Base-by-base conservation (phyloP, 1,140 invertebrate species). In the Magallana gigas region DNA sequence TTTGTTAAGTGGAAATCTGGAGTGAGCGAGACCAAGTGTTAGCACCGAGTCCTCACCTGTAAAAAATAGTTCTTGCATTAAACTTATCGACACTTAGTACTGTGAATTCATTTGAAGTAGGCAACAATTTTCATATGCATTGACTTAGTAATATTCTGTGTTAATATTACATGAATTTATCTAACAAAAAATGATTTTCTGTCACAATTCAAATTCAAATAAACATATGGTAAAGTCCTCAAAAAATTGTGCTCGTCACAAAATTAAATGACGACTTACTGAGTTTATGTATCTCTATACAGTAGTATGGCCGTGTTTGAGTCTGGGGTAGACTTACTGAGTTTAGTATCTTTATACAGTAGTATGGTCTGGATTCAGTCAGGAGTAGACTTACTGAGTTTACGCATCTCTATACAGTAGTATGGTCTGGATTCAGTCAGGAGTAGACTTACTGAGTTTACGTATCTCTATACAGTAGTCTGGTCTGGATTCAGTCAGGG, bases 21-120 rank as follows among this genome's bases (percentile, higher is more conserved):
- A 58, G n/a, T 89, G 87, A 29, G 92, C 93, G 11, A 94, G 85
- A 68, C 94, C 94, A 12, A 94, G 85, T 83, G 90, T 87, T 16
- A 94, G 87, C n/a, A 92, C 90, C n/a, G 93, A 94, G 57, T 93
- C 91, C 86, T 94, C 92, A 92, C 92, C 94, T 94, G 86, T 4
- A 14, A 57, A 18, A 14, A 83, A 82, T 9, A 82, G 36, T 48
- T 48, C 36, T 5, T 48, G 36, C 36, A 48, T 48, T 48, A 5
- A 48, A 48, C 36, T 48, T 48, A 48, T 48, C 36, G 3, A 48
- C 36, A 48, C 36, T 48, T 48, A 4, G 36, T 48, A 48, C 36
- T 48, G 36, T 48, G 36, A 5, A 48, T 48, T 48, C 36, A 48
- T 48, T 48, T 48, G 0, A 48, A 48, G 36, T 48, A 5, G 36